phyloP scores from a whole-genome alignment of 2,797 vertebrate species.

The Urophycis tenuis region DNA sequence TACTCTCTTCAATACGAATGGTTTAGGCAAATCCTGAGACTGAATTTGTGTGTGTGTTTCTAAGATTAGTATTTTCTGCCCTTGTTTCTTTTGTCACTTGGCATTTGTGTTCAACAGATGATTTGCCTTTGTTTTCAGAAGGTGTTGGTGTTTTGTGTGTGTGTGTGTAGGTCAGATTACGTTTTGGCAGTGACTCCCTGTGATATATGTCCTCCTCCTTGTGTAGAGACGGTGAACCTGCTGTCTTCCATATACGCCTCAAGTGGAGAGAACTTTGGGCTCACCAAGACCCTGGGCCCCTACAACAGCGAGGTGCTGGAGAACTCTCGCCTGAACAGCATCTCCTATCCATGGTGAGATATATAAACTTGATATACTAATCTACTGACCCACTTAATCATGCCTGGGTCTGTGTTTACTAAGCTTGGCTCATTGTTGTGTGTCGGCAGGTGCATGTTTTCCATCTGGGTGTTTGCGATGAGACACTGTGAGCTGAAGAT shows the following conservation, averaged over 20 bases:
- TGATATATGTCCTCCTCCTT: constrained; percentile 10
- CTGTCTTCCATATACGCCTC: constrained; percentile 70
- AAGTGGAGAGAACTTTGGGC: constrained; percentile 71
- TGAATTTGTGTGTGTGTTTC: not conserved
- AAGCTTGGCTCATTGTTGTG: not conserved
- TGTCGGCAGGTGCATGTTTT: constrained; percentile 65
- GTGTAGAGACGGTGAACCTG: constrained; percentile 62
- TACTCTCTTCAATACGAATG: no score
- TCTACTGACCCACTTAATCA: no score
- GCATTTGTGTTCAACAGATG: not conserved
- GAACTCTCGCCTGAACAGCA: constrained; percentile 45
- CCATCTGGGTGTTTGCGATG: constrained; percentile 69
- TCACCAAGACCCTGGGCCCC: constrained; percentile 60
- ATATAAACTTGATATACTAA: not conserved
- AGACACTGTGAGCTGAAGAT: constrained; percentile 46
- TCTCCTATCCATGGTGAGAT: constrained; percentile 66
- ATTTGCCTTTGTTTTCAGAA: not conserved
- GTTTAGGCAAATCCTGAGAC: no score
- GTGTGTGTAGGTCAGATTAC: no score
- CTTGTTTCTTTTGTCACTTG: not conserved
- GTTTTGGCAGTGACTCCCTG: not conserved
- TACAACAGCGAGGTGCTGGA: constrained; percentile 61
- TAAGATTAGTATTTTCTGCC: not conserved
- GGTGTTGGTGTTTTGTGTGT: not conserved
- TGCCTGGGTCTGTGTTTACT: not conserved